Evolutionary conservation across 2,113 vertebrate genomes (phyloP).

Genomic region (Amblyopsis rosae): DNA sequence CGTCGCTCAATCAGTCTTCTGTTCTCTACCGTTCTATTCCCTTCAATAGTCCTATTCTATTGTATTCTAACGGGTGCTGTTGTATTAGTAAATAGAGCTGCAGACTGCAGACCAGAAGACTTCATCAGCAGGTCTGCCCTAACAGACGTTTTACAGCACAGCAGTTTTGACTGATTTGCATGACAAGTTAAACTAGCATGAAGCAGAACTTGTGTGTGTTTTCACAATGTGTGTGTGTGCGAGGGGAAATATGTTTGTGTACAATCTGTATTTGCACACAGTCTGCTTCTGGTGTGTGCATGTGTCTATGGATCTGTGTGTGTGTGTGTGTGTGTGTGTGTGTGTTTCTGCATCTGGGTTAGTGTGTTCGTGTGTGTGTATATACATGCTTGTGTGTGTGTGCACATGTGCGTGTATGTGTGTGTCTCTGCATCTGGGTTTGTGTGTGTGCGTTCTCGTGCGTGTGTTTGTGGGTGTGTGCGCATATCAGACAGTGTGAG

Average conservation of each 20-base stretch:
- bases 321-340: neutral
- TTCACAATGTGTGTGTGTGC: neutral
- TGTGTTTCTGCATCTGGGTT: neutral
- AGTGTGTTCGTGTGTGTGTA: neutral
- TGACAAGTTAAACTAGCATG: conserved; percentile 55
- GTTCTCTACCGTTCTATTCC: conserved; percentile 10
- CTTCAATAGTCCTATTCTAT: neutral
- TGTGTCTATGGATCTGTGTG: neutral
- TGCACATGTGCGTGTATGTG: neutral
- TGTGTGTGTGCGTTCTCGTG: neutral
- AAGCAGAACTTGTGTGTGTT: conserved; percentile 23
- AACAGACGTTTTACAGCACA: conserved; percentile 59
- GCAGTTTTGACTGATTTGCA: conserved; percentile 52
- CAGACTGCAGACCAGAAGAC: conserved; percentile 37
- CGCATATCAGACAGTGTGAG: conserved; percentile 45
- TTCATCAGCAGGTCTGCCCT: conserved; percentile 58
- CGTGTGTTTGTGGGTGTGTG: conserved; percentile 10
- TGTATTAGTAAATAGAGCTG: conserved; percentile 11
- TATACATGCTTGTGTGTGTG: neutral
- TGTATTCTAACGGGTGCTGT: conserved; percentile 3
- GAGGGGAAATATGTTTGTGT: neutral
- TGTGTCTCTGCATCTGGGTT: neutral
- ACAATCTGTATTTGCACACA: no score
- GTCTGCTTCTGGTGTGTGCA: neutral
- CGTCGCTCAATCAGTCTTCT: neutral